These are phyloP conservation scores for Macrosoma leucophasiata DNA, from an alignment of 2,888 invertebrate genomes.

Conservation along the genomic window DNA sequence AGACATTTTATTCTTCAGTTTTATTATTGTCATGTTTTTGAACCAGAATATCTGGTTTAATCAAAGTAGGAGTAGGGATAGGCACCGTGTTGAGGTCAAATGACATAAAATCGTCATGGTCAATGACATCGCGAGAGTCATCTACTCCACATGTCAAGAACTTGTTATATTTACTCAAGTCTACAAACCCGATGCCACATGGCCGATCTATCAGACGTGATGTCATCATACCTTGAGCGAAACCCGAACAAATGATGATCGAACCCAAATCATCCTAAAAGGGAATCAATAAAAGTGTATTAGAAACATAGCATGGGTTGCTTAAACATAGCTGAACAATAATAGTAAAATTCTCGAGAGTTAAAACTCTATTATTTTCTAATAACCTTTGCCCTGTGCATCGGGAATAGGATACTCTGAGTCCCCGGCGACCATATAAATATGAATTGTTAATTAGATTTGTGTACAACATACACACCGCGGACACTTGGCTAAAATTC, in stretches of 20 bases:
- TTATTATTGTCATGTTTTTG: too few species aligned
- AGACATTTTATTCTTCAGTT: neutral
- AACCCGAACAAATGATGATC: constrained; percentile 50
- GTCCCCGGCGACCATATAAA: too few species aligned
- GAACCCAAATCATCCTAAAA: constrained; percentile 59
- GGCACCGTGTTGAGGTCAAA: constrained; percentile 32
- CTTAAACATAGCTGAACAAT: too few species aligned
- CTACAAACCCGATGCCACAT: constrained; percentile 57
- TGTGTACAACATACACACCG: too few species aligned
- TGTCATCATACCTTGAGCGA: constrained; percentile 52
- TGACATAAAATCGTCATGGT: constrained; percentile 35
- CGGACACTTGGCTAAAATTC: too few species aligned
- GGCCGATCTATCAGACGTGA: constrained; percentile 58
- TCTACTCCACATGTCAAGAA: constrained; percentile 64
- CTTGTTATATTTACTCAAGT: constrained; percentile 43
- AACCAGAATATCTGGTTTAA: too few species aligned
- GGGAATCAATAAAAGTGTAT: neutral
- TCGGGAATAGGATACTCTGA: too few species aligned
- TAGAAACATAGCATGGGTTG: too few species aligned
- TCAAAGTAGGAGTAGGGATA: constrained; percentile 1
- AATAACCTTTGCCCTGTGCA: too few species aligned
- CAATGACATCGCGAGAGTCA: constrained; percentile 54
- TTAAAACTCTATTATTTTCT: too few species aligned
- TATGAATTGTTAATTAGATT: too few species aligned
- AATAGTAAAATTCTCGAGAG: too few species aligned